Evolutionary conservation across 2,113 vertebrate genomes (phyloP).

Genomic region (Spermophilus dauricus): DNA sequence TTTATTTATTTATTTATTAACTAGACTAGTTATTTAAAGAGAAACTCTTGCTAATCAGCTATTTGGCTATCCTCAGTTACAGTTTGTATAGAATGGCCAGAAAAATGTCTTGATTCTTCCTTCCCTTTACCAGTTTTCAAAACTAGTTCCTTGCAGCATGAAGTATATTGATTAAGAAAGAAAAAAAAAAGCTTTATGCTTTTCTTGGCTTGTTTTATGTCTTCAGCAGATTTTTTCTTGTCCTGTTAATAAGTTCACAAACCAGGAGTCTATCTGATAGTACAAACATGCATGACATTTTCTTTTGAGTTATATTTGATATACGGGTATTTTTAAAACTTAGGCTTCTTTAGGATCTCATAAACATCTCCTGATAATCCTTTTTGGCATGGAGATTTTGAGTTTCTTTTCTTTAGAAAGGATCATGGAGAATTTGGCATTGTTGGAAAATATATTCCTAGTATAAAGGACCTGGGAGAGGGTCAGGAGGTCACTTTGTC

Average conservation of each 20-base stretch:
- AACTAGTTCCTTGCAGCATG: background rate
- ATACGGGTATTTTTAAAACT: background rate
- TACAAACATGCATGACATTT: background rate
- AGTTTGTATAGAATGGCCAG: background rate
- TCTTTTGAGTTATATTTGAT: background rate
- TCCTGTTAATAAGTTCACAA: background rate
- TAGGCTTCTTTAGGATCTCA: background rate
- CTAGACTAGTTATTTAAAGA: slow-evolving; percentile 21
- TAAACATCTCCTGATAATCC: background rate
- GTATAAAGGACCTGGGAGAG: background rate
- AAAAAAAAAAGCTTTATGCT: background rate
- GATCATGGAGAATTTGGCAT: background rate
- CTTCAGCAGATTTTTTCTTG: background rate
- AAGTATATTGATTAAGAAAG: background rate
- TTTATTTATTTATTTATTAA: slow-evolving; percentile 32
- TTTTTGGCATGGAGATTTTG: background rate
- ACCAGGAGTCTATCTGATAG: background rate
- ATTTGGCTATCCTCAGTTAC: background rate
- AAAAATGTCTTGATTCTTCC: background rate
- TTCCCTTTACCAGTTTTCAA: slow-evolving; percentile 4
- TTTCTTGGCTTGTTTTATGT: background rate
- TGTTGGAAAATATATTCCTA: background rate
- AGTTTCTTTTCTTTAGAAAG: background rate
- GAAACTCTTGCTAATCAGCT: background rate
- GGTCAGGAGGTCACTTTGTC: background rate